Evolutionary conservation across 2,888 invertebrate genomes (phyloP), one percentile per base, ranked within the genome.

Genomic region (Drosophila neutralis): DNA sequence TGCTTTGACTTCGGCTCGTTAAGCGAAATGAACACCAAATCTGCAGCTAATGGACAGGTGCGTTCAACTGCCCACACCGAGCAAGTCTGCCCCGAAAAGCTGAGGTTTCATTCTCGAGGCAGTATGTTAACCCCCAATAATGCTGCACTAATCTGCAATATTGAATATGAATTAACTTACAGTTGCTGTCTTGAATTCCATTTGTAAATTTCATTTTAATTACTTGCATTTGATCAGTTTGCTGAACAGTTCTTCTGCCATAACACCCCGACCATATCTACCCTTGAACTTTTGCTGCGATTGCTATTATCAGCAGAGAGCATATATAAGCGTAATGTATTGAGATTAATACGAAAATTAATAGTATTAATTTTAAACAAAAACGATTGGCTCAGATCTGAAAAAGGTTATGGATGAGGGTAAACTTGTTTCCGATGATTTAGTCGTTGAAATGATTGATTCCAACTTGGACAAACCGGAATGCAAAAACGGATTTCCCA

Each of bases 371-470:
- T n/a, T n/a, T n/a, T n/a, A n/a, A n/a, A n/a, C n/a, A n/a, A n/a
- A n/a, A n/a, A n/a, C n/a, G n/a, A n/a, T n/a, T 0, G 99, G 99
- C 2, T 94, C 95, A 65, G 95, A 96, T 73, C 93, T 99, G 38
- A 98, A 99, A 92, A 95, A 95, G 83, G 95, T 97, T 15, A 98
- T 99, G 96, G 98, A 99, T 92, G 96, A 96, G 81, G 99, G 99
- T 64, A 96, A 97, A 92, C 94, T 99, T 73, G 98, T 99, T 4
- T 97, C 97, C 61, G 99, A 99, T 93, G 97, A 98, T 58, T 95
- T 98, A 90, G 99, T 99, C 38, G 98, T 99, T 18, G 95, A 97
- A 90, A 96, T 99, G 95, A 98, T 99, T 91, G 97, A 98, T 87
- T 95, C 95, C 77, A 98, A 98, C 93, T 94, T 99, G 77, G 96